Conservation (phyloP, 2,888 invertebrate genomes). For the Acrobasis repandana region DNA sequence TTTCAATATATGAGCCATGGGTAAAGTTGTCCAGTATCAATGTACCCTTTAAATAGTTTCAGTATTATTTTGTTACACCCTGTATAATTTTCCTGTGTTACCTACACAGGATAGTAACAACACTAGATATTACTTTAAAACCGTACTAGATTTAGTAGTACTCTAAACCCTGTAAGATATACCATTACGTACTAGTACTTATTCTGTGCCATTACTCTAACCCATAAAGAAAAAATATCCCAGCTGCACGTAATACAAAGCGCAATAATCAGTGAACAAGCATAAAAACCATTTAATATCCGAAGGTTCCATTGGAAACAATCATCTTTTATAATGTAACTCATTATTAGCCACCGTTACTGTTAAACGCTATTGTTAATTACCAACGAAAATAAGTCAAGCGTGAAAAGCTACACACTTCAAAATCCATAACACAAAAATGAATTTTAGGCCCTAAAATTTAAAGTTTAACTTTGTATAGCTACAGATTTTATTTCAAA, state of each 20-base stretch:
- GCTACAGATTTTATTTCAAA: constrained; percentile 19
- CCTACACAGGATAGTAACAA: too few relatives aligned
- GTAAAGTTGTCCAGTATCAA: too few relatives aligned
- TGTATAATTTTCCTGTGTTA: too few relatives aligned
- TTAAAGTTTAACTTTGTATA: constrained; percentile 20
- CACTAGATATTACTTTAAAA: too few relatives aligned
- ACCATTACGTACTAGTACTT: too few relatives aligned
- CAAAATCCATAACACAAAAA: constrained; percentile 22
- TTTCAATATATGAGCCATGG: too few relatives aligned
- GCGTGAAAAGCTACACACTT: constrained; percentile 38
- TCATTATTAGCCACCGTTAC: constrained; percentile 35
- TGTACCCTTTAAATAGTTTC: too few relatives aligned
- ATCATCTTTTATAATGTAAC: constrained; percentile 31
- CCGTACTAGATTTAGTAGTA: too few relatives aligned
- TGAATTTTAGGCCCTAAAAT: not conserved
- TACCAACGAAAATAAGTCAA: constrained; percentile 42
- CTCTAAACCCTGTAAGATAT: too few relatives aligned
- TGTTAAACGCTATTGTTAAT: constrained; percentile 44
- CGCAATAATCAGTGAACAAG: constrained; percentile 26
- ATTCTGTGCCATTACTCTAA: too few relatives aligned
- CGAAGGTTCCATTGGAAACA: constrained; percentile 27
- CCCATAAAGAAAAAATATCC: too few relatives aligned
- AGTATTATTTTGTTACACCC: too few relatives aligned
- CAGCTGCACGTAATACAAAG: constrained; percentile 11
- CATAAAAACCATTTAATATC: constrained; percentile 22